Evolutionary conservation across 2,888 invertebrate genomes (phyloP).

Genomic region (Dicycla oo): DNA sequence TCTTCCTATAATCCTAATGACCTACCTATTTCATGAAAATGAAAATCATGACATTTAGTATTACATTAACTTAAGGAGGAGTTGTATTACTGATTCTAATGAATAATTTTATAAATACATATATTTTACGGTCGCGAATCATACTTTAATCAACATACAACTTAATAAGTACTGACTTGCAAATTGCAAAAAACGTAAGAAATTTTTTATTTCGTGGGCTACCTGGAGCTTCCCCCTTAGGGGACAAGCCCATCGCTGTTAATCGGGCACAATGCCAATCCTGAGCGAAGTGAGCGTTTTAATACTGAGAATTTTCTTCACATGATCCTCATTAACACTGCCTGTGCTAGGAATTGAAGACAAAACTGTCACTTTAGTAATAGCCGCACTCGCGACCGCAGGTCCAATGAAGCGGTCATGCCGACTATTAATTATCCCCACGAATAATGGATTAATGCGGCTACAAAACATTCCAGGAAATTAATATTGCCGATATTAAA

Average conservation of each 20-base stretch:
- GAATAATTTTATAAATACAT: too few species aligned
- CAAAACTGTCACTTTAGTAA: conserved; percentile 31
- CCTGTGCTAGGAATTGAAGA: conserved; percentile 25
- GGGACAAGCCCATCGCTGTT: neutral
- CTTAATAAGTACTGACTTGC: too few species aligned
- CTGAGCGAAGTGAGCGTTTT: conserved; percentile 1
- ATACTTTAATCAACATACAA: too few species aligned
- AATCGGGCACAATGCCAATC: conserved; percentile 29
- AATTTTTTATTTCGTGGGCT: too few species aligned
- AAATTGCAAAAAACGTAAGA: too few species aligned
- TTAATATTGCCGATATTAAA: conserved; percentile 41
- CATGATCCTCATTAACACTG: conserved; percentile 12
- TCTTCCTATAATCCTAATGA: too few species aligned
- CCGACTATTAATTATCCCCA: conserved; percentile 39
- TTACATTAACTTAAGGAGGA: too few species aligned
- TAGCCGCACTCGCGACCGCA: conserved; percentile 5
- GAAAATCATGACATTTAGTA: too few species aligned
- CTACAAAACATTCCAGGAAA: conserved; percentile 33
- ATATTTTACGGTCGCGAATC: too few species aligned
- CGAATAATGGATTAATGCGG: conserved; percentile 35
- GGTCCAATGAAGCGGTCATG: conserved; percentile 26
- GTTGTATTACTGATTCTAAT: too few species aligned
- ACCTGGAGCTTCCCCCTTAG: too few species aligned
- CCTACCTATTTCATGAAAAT: too few species aligned
- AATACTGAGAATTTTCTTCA: conserved; percentile 24